phyloP scores from a whole-genome alignment of 2,888 invertebrate genomes.

The Eilema caniola region DNA sequence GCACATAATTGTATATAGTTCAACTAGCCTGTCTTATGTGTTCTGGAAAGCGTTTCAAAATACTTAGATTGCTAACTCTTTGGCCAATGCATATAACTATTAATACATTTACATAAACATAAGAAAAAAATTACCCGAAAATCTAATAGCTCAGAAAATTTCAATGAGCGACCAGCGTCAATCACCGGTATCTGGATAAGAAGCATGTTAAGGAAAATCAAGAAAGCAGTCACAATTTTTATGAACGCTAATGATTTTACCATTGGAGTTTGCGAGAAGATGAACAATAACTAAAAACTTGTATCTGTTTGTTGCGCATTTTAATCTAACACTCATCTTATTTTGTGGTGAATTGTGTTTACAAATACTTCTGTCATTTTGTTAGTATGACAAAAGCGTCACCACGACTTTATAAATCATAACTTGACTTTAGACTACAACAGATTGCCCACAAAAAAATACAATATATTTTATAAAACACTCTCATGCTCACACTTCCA shows the following conservation, averaged over 20 bases:
- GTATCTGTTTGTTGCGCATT: neutral
- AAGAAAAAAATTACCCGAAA: conserved; percentile 7
- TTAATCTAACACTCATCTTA: conserved; percentile 7
- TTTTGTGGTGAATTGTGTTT: neutral
- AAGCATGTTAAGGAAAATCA: neutral
- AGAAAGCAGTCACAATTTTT: neutral
- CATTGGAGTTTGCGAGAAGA: neutral
- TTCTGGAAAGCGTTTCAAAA: neutral
- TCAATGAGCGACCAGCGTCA: neutral
- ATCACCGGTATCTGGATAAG: neutral
- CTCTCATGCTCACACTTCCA: neutral
- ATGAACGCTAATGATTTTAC: conserved; percentile 6
- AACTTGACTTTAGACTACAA: neutral
- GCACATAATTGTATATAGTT: no score
- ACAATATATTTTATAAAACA: no score
- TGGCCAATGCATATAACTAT: no score
- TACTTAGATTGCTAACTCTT: no score
- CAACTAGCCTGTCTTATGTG: no score
- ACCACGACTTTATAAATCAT: neutral
- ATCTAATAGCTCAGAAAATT: neutral
- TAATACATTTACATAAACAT: neutral
- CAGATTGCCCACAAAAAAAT: neutral
- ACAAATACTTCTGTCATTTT: conserved; percentile 3
- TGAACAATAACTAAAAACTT: neutral
- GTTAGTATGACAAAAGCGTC: neutral